Conservation (phyloP, 2,888 invertebrate species). For the Drosophila vallismaia region DNA sequence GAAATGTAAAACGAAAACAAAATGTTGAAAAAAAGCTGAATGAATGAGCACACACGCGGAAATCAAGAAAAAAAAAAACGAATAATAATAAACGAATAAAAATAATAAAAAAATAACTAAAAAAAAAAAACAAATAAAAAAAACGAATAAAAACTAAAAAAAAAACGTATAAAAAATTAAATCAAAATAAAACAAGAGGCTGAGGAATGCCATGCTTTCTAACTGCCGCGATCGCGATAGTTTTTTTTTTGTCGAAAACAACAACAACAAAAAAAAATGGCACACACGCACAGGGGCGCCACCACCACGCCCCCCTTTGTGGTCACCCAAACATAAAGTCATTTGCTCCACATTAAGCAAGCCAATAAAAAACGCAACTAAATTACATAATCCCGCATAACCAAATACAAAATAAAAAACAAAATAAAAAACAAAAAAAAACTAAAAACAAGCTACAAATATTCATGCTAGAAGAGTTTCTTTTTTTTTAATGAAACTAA, state of each 20-base stretch:
- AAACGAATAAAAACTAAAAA: slow-evolving; percentile 7
- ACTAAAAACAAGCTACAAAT: slow-evolving; percentile 16
- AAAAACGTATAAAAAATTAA: slow-evolving; percentile 16
- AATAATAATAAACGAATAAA: slow-evolving; percentile 3
- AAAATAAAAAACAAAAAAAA: slow-evolving; percentile 15
- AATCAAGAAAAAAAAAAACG: too few relatives aligned
- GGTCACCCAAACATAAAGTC: neutral
- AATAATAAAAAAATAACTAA: slow-evolving; percentile 12
- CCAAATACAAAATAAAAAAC: neutral
- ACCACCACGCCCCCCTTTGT: too few relatives aligned
- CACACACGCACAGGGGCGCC: slow-evolving; percentile 15
- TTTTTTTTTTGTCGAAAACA: slow-evolving; percentile 6
- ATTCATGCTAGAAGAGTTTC: too few relatives aligned
- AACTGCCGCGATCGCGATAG: slow-evolving; percentile 61
- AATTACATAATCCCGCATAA: slow-evolving; percentile 66
- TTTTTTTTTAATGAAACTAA: too few relatives aligned
- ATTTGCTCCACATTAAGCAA: slow-evolving; percentile 15
- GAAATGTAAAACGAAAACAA: slow-evolving; percentile 62
- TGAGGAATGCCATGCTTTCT: slow-evolving; percentile 68
- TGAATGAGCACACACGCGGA: slow-evolving; percentile 33
- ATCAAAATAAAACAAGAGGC: slow-evolving; percentile 20
- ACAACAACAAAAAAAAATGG: neutral
- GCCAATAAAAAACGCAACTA: slow-evolving; percentile 29
- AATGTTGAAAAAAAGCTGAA: slow-evolving; percentile 40
- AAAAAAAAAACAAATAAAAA: slow-evolving; percentile 9